Percentiles rank a stretch among this genome's conserved stretches.
Evolutionary conservation across 2,888 invertebrate genomes (phyloP).

Genomic region (Oligia fasciuncula): DNA sequence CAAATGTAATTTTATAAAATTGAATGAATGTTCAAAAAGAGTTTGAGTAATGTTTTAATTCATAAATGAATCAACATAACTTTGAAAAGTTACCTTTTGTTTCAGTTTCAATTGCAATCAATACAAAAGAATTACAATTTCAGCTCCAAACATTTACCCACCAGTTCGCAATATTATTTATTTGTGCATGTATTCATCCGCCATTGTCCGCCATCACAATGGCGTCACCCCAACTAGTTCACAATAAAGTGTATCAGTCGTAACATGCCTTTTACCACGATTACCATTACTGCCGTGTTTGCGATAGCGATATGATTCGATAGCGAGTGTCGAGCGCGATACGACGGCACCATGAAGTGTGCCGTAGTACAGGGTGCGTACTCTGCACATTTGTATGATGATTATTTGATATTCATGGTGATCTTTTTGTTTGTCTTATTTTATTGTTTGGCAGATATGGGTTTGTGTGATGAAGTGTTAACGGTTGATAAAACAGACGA

Average conservation of each 20-base stretch:
- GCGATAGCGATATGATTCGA: conserved; percentile 19
- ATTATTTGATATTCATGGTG: conserved; percentile 50
- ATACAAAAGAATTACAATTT: conserved; percentile 32
- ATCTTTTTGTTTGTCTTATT: conserved; percentile 36
- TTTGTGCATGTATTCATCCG: conserved; percentile 16
- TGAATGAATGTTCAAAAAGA: neutral
- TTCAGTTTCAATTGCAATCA: conserved; percentile 12
- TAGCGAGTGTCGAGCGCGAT: neutral
- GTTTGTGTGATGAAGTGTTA: conserved; percentile 8
- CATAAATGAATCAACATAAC: neutral
- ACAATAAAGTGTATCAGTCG: conserved; percentile 47
- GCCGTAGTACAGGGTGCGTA: conserved; percentile 34
- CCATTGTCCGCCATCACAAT: conserved; percentile 23
- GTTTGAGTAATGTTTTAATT: neutral
- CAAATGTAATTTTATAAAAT: neutral
- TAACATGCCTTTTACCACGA: conserved; percentile 48
- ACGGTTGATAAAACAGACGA: conserved; percentile 1
- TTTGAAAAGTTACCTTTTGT: conserved; percentile 22
- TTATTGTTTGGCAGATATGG: conserved; percentile 25
- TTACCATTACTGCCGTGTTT: conserved; percentile 16
- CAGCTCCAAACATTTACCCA: conserved; percentile 14
- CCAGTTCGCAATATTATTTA: conserved; percentile 10
- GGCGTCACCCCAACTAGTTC: conserved; percentile 29
- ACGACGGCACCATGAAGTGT: neutral
- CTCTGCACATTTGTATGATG: conserved; percentile 41